Percentiles rank a stretch among this genome's conserved stretches.
phyloP scores from a whole-genome alignment of 2,113 vertebrate genomes.

The Ramphastos sulfuratus region DNA sequence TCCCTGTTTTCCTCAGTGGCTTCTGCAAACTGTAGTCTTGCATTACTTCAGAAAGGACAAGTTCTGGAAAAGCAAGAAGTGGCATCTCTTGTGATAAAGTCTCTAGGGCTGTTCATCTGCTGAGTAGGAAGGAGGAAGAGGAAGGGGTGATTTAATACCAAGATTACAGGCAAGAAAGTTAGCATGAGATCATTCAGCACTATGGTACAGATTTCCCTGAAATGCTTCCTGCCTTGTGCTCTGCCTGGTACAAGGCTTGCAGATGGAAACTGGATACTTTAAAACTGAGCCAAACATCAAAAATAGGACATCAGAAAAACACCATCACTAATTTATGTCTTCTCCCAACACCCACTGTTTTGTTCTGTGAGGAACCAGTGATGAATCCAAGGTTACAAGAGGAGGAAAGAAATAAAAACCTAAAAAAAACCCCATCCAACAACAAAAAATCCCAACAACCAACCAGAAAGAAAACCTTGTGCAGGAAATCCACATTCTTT shows the following conservation, averaged over 20 bases:
- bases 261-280: neutral
- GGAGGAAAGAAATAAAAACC: neutral
- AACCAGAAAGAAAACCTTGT: neutral
- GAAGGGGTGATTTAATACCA: neutral
- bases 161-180: neutral
- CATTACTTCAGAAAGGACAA: neutral
- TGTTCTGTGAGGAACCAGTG: neutral
- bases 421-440: neutral
- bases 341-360: neutral
- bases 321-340: neutral
- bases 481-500: neutral
- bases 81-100: neutral
- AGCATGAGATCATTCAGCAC: neutral
- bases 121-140: neutral
- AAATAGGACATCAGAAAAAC: slow-evolving; percentile 20
- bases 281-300: slow-evolving; percentile 6
- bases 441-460: neutral
- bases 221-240: neutral
- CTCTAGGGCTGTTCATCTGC: neutral
- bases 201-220: neutral
- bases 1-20: neutral
- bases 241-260: neutral
- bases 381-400: neutral
- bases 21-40: neutral
- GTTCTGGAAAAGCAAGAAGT: neutral